A percentile compares a stretch with the other conserved stretches of the same genome.
Evolutionary conservation across 1,140 invertebrate genomes (phyloP).

Genomic region (Macrosteles quadrilineatus): DNA sequence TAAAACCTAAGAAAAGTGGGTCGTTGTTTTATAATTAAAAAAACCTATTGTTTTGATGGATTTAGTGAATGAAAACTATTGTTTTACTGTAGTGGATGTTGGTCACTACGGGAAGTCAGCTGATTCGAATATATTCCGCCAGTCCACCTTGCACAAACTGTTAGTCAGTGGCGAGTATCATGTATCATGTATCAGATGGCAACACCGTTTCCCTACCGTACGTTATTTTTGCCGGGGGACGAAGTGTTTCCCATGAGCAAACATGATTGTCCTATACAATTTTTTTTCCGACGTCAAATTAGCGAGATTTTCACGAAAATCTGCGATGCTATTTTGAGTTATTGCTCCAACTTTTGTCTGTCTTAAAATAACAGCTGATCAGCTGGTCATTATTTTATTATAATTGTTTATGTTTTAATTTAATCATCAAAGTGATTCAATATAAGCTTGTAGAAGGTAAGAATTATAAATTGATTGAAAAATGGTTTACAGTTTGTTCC

Average conservation of each 20-base stretch:
- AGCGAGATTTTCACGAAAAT: too few species aligned
- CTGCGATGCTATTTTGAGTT: too few species aligned
- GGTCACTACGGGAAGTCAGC: slow-evolving; percentile 49
- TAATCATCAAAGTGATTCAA: too few species aligned
- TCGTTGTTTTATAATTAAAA: slow-evolving; percentile 57
- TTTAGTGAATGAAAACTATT: slow-evolving; percentile 52
- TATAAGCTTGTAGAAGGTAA: too few species aligned
- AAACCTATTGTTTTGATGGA: slow-evolving; percentile 54
- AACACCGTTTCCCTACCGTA: slow-evolving; percentile 39
- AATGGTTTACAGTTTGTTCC: too few species aligned
- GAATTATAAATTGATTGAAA: too few species aligned
- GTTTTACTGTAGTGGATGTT: slow-evolving; percentile 23
- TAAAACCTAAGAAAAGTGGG: slow-evolving; percentile 49
- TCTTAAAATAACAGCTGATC: too few species aligned
- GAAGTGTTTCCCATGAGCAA: slow-evolving; percentile 52
- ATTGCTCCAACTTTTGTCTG: too few species aligned
- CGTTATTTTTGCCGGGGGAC: slow-evolving; percentile 54
- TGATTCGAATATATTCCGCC: slow-evolving; percentile 39
- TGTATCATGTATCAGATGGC: background rate
- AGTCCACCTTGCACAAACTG: background rate
- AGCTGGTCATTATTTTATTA: too few species aligned
- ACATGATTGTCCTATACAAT: too few species aligned
- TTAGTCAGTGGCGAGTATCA: background rate
- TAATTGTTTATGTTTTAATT: too few species aligned
- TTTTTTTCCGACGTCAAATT: too few species aligned